Conservation (phyloP, 2,888 invertebrate species). For the Candidula unifasciata region DNA sequence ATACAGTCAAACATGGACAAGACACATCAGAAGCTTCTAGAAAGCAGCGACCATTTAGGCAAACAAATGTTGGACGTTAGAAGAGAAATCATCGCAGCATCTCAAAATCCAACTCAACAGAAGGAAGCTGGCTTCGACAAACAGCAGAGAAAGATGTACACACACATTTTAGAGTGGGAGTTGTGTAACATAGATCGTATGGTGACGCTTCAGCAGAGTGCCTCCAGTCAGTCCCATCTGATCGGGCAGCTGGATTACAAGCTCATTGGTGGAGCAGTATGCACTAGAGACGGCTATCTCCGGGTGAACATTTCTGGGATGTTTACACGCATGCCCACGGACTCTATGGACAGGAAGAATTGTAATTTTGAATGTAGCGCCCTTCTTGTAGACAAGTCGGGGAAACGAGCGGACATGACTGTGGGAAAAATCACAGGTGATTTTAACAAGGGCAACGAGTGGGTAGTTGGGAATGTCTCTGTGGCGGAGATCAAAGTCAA, state of each 20-base stretch:
- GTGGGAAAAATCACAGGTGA: slow-evolving; percentile 20
- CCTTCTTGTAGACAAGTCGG: neutral
- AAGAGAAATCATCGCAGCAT: neutral
- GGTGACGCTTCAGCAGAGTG: neutral
- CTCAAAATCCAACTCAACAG: neutral
- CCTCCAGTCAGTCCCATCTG: slow-evolving; percentile 29
- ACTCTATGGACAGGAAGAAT: neutral
- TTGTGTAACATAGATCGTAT: slow-evolving; percentile 10
- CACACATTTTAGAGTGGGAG: slow-evolving; percentile 38
- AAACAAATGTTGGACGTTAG: slow-evolving; percentile 10
- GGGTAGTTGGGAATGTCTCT: slow-evolving; percentile 16
- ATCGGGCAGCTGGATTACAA: slow-evolving; percentile 24
- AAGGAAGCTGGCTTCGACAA: neutral
- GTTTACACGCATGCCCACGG: neutral
- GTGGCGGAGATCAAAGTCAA: neutral
- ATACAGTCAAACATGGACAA: neutral
- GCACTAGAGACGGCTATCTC: slow-evolving; percentile 16
- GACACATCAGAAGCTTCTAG: neutral
- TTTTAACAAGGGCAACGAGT: slow-evolving; percentile 17
- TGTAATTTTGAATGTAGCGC: slow-evolving; percentile 14
- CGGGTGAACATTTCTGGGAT: neutral
- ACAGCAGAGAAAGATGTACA: neutral
- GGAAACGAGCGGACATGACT: neutral
- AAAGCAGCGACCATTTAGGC: slow-evolving; percentile 14
- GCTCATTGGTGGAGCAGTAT: slow-evolving; percentile 11